These are phyloP conservation scores for Drosophila asahinai DNA, from an alignment of 1,140 invertebrate genomes.

Conservation along the genomic window DNA sequence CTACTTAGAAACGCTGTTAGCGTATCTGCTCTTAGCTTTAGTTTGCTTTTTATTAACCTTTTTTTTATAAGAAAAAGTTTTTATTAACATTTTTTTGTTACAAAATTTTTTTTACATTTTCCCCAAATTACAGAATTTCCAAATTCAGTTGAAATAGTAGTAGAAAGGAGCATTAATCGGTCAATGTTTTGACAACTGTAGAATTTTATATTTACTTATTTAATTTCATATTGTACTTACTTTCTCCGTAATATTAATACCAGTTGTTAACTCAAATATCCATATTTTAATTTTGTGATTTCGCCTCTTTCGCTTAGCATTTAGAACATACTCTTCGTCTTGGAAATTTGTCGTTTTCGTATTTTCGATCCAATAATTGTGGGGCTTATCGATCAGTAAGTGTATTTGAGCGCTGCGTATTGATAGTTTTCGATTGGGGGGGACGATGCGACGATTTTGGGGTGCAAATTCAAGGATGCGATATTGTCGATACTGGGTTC, in stretches of 20 bases:
- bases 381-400: constrained; percentile 72
- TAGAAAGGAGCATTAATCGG: background rate
- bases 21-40: no score
- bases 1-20: no score
- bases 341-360: constrained; percentile 1
- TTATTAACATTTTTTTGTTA: no score
- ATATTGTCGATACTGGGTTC: constrained; percentile 89
- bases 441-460: constrained; percentile 87
- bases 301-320: constrained; percentile 39
- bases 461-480: constrained; percentile 91
- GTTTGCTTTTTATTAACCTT: no score
- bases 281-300: constrained; percentile 68
- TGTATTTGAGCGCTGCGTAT: constrained; percentile 78
- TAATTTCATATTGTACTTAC: constrained; percentile 19
- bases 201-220: background rate
- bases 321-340: constrained; percentile 19
- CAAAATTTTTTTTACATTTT: no score
- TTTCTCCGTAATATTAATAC: constrained; percentile 68
- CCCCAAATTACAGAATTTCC: no score
- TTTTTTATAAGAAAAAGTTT: no score
- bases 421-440: constrained; percentile 85
- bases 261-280: constrained; percentile 70
- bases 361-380: constrained; percentile 24
- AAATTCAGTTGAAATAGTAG: no score
- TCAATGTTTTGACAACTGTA: background rate